These are phyloP conservation scores for Ostrea edulis DNA, from an alignment of 1,140 invertebrate genomes.

Conservation along the genomic window DNA sequence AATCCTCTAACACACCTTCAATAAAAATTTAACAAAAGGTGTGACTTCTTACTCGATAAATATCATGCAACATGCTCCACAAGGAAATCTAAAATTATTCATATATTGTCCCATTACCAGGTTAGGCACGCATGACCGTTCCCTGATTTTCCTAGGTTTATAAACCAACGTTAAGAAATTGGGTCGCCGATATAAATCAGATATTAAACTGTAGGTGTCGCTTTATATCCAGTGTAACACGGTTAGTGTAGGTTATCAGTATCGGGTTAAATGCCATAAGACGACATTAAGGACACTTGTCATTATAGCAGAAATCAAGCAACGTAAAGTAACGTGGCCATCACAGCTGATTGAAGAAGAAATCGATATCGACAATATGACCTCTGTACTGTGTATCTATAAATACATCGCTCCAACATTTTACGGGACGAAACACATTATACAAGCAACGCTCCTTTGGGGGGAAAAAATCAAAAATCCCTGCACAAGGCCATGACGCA, in stretches of 20 bases:
- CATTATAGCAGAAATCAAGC: not conserved
- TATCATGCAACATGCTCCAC: too few species aligned
- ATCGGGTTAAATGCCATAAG: not conserved
- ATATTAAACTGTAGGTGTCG: not conserved
- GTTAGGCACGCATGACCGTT: not conserved
- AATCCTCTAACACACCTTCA: too few species aligned
- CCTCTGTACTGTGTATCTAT: not conserved
- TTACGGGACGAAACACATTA: not conserved
- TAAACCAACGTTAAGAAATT: not conserved
- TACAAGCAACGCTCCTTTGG: too few species aligned
- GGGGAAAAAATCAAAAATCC: too few species aligned
- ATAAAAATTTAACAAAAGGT: too few species aligned
- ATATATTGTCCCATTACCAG: not conserved
- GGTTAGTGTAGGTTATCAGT: not conserved
- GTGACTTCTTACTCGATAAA: too few species aligned
- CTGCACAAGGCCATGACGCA: too few species aligned
- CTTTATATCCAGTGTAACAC: not conserved
- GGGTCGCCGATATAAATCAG: not conserved
- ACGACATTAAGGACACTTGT: not conserved
- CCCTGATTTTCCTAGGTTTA: not conserved
- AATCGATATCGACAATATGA: not conserved
- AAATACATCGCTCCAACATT: not conserved
- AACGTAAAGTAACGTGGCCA: not conserved
- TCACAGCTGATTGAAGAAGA: not conserved
- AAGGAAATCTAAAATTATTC: too few species aligned